A percentile compares a stretch with the other conserved stretches of the same genome.
phyloP scores from a whole-genome alignment of 2,113 vertebrate genomes.

The Malaclemys terrapin region DNA sequence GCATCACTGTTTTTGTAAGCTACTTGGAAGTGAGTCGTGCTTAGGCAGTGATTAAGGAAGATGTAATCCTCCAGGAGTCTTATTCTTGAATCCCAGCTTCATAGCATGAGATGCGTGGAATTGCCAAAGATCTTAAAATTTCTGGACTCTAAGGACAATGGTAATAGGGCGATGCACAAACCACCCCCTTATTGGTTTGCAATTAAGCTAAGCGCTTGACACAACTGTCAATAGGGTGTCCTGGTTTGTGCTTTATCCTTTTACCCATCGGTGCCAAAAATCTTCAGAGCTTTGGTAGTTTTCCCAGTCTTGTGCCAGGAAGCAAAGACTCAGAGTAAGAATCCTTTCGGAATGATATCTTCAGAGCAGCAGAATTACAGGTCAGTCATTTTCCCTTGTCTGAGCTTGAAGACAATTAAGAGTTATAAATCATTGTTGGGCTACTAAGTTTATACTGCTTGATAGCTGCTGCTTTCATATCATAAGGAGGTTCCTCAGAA shows the following conservation, averaged over 20 bases:
- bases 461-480: neutral
- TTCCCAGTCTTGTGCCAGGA: constrained; percentile 32
- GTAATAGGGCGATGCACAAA: neutral
- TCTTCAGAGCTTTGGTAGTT: neutral
- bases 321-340: neutral
- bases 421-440: neutral
- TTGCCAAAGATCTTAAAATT: neutral
- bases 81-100: constrained; percentile 42
- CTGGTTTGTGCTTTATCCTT: neutral
- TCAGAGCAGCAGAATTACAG: constrained; percentile 23
- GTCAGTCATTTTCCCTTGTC: neutral
- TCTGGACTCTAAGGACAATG: neutral
- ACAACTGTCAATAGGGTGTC: neutral
- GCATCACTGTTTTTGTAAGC: constrained; percentile 75
- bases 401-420: neutral
- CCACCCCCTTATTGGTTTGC: neutral
- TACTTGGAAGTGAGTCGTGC: constrained; percentile 74
- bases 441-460: neutral
- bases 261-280: neutral
- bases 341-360: neutral
- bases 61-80: constrained; percentile 42
- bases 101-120: constrained; percentile 20
- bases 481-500: neutral
- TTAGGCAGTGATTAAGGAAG: constrained; percentile 56
- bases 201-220: neutral